Base-by-base conservation (phyloP, 1,140 invertebrate genomes). In the Lucilia sericata region DNA sequence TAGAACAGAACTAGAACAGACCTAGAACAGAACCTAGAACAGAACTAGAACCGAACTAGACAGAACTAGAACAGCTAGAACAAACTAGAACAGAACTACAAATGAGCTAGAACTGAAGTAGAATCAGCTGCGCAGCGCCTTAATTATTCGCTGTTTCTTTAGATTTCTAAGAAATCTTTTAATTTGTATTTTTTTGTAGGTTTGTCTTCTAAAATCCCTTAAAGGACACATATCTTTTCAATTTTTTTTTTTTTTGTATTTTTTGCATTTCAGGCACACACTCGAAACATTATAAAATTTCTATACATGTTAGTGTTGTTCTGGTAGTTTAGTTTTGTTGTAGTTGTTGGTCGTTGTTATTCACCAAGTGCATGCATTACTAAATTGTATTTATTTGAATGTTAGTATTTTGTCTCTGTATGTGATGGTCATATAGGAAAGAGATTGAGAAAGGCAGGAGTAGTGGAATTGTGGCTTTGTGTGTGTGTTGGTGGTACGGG, bases 321-420 rank as follows among this genome's bases (percentile, higher is more conserved):
- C 25, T 30, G 25, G 3, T 30, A 30, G 25, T 30, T 30, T 30
- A 30, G 25, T 30, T 13, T 17, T 55, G 17, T n/a, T 55, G 51
- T 55, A 17, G 13, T 42, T 42, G 55, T 60, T 60, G n/a, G n/a
- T 60, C 14, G 14, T n/a, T 60, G 55, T 60, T n/a, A n/a, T 60
- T 60, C 55, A 60, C 55, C 55, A 60, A n/a, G 14, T 60, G n/a
- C 55, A 60, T 60, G 55, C 55, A 60, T 60, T 60, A 60, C 55
- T 60, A 21, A 55, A 55, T 17, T 55, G 65, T 70, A 21, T 70
- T 12, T 70, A 70, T 70, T 19, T 70, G 19, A 19, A 21, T 17
- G n/a, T 70, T 21, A 25, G 9, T 70, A 25, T 70, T 70, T 21
- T 70, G 9, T 21, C 19, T 21, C 21, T 21, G 51, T 55, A n/a